These are phyloP conservation scores for Oryzias dopingdopingensis DNA, from an alignment of 2,797 vertebrate genomes.

Conservation along the genomic window DNA sequence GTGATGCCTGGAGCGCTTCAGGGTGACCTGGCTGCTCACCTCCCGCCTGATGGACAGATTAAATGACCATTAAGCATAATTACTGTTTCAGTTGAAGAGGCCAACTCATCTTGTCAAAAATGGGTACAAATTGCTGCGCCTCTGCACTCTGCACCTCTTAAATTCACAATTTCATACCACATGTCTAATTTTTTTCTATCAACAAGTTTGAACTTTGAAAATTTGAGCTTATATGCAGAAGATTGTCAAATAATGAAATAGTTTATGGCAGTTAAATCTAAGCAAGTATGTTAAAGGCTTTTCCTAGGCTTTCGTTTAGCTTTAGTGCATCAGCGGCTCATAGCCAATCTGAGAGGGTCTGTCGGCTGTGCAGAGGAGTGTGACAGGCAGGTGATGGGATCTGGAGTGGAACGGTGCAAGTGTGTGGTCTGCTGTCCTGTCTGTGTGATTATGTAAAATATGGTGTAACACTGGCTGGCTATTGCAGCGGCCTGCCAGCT, in stretches of 20 bases:
- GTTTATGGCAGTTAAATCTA: too few species aligned
- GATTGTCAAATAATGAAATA: too few species aligned
- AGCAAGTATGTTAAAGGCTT: neutral
- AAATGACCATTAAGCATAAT: constrained; percentile 84
- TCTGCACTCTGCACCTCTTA: constrained; percentile 55
- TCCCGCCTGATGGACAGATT: constrained; percentile 77
- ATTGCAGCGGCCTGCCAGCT: constrained; percentile 60
- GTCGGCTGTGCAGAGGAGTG: constrained; percentile 40
- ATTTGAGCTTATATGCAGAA: constrained; percentile 8
- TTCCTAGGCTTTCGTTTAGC: constrained; percentile 1
- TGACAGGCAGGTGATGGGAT: constrained; percentile 67
- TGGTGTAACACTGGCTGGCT: constrained; percentile 56
- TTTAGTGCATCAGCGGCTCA: constrained; percentile 11
- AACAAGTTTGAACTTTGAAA: constrained; percentile 45
- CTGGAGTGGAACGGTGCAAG: constrained; percentile 44
- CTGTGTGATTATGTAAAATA: constrained; percentile 69
- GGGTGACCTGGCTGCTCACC: constrained; percentile 73
- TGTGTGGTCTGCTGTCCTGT: constrained; percentile 64
- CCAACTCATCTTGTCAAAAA: constrained; percentile 75
- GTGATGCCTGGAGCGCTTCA: constrained; percentile 75
- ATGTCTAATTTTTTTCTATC: constrained; percentile 45
- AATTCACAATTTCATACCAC: constrained; percentile 64
- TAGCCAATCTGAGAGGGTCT: constrained; percentile 36
- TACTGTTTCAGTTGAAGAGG: constrained; percentile 77
- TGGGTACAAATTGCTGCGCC: constrained; percentile 72